These are phyloP conservation scores for Thymallus thymallus DNA, from an alignment of 2,113 vertebrate genomes.

Conservation along the genomic window DNA sequence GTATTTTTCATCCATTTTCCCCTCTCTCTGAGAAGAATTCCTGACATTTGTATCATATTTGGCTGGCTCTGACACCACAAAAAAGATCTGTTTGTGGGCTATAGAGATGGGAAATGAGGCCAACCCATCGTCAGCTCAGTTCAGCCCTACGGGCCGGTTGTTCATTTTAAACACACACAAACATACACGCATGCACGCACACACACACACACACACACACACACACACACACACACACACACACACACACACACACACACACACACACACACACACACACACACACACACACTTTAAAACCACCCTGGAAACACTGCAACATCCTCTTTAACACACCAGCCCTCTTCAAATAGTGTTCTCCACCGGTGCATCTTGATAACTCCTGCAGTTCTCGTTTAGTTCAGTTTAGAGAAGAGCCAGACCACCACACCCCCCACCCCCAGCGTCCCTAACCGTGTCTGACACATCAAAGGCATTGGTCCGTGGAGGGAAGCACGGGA, in stretches of 20 bases:
- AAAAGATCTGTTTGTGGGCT: constrained; percentile 85
- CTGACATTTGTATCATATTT: constrained; percentile 90
- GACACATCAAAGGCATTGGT: constrained; percentile 89
- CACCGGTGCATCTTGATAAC: constrained; percentile 53
- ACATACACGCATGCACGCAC: neutral
- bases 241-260: constrained; percentile 15
- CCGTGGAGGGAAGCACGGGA: constrained; percentile 84
- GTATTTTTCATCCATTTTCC: constrained; percentile 56
- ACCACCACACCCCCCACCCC: constrained; percentile 61
- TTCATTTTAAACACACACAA: neutral
- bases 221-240: constrained; percentile 11
- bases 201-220: constrained; percentile 4
- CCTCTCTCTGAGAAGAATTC: constrained; percentile 72
- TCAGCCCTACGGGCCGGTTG: neutral
- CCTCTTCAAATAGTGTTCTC: constrained; percentile 42
- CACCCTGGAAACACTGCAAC: constrained; percentile 8
- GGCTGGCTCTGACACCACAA: constrained; percentile 79
- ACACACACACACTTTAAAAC: constrained; percentile 5
- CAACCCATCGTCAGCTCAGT: neutral
- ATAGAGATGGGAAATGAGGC: constrained; percentile 60
- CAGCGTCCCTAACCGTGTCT: constrained; percentile 74
- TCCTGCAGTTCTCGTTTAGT: constrained; percentile 58
- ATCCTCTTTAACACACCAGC: constrained; percentile 10
- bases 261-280: constrained; percentile 12
- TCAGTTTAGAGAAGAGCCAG: constrained; percentile 65